phyloP scores from a whole-genome alignment of 2,113 vertebrate genomes.

The Nothocercus julius region DNA sequence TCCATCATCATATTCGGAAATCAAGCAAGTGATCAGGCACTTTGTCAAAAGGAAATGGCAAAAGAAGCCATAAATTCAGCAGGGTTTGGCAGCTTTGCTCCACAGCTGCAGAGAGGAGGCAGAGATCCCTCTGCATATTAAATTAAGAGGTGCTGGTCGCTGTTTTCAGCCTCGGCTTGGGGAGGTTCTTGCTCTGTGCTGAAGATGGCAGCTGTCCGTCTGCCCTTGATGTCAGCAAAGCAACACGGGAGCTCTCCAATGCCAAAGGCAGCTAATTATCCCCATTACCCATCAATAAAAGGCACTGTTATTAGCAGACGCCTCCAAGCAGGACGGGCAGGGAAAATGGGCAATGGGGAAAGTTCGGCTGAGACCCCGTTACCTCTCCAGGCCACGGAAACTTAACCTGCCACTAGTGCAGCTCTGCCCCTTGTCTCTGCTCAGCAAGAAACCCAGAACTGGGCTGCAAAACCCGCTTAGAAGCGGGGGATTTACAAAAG shows the following conservation, averaged over 20 bases:
- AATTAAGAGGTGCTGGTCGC: not conserved
- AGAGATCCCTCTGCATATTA: not conserved
- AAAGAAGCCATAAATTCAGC: not conserved
- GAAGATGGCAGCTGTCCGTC: not conserved
- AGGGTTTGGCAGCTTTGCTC: not conserved
- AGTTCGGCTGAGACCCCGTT: rapidly evolving
- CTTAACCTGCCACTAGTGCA: not conserved
- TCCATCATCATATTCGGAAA: not conserved
- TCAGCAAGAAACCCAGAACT: constrained; percentile 26
- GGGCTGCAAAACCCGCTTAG: constrained; percentile 56
- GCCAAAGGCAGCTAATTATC: not conserved
- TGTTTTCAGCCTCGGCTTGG: not conserved
- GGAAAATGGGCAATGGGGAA: not conserved
- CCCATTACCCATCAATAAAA: rapidly evolving
- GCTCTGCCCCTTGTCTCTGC: constrained; percentile 25
- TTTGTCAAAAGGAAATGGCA: constrained; percentile 29
- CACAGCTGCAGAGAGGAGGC: not conserved
- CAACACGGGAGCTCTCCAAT: not conserved
- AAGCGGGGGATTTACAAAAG: constrained; percentile 41
- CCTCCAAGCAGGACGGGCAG: not conserved
- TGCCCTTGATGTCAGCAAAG: not conserved
- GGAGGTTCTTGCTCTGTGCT: not conserved
- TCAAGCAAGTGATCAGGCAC: not conserved
- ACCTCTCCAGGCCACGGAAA: not conserved
- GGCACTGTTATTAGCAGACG: rapidly evolving